A percentile compares a stretch with the other conserved stretches of the same genome.
Conservation (phyloP, 2,888 invertebrate species). For the Mactromeris polynyma region DNA sequence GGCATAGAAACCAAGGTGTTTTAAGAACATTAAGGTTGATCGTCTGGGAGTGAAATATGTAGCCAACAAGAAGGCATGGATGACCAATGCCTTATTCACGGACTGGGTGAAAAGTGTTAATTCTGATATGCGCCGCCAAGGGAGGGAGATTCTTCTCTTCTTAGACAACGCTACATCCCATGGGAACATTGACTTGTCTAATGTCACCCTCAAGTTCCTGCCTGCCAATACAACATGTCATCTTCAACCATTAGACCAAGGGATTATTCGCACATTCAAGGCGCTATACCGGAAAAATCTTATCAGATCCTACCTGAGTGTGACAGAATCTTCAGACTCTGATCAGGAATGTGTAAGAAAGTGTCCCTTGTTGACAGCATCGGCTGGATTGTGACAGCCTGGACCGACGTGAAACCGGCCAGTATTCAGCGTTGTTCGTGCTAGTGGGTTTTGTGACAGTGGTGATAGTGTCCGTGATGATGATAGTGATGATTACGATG, state of each 20-base stretch:
- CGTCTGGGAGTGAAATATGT: background rate
- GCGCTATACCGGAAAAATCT: conserved; percentile 27
- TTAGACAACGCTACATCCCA: conserved; percentile 55
- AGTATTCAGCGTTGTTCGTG: no score
- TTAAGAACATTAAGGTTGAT: no score
- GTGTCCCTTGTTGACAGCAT: conserved; percentile 44
- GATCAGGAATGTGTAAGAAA: no score
- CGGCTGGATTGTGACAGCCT: conserved; percentile 59
- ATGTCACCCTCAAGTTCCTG: background rate
- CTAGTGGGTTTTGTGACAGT: no score
- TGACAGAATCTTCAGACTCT: no score
- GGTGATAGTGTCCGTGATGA: no score
- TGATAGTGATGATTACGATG: no score
- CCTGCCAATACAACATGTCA: conserved; percentile 21
- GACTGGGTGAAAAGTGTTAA: background rate
- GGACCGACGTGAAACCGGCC: no score
- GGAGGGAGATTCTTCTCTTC: background rate
- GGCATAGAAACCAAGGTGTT: background rate
- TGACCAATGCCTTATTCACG: background rate
- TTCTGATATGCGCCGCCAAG: conserved; percentile 1
- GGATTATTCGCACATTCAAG: conserved; percentile 58
- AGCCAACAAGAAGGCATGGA: conserved; percentile 24
- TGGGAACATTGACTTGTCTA: background rate
- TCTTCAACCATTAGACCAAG: conserved; percentile 55
- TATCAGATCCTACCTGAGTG: no score